phyloP scores from a whole-genome alignment of 1,140 invertebrate genomes.

The Drosophila rufa region DNA sequence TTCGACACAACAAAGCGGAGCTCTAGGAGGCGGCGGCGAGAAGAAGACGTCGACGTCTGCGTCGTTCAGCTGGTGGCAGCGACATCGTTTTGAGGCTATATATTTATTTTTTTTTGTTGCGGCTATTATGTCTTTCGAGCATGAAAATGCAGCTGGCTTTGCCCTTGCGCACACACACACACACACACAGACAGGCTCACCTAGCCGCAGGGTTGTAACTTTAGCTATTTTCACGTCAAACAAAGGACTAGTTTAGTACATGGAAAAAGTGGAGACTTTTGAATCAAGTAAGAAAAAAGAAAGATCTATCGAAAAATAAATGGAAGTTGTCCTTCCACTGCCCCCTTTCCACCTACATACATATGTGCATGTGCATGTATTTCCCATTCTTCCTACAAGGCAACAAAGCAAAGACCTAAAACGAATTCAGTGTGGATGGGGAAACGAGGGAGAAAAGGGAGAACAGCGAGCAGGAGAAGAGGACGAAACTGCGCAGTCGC shows the following conservation, averaged over 20 bases:
- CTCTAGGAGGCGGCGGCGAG: slow-evolving; percentile 29
- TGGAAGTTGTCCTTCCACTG: slow-evolving; percentile 1
- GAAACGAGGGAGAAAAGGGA: slow-evolving; percentile 8
- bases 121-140: slow-evolving; percentile 59
- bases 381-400: neutral
- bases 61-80: slow-evolving; percentile 30
- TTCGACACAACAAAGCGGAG: slow-evolving; percentile 66
- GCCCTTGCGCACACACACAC: slow-evolving; percentile 28
- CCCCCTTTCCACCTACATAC: slow-evolving; percentile 3
- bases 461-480: slow-evolving; percentile 5
- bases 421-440: slow-evolving; percentile 6
- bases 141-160: slow-evolving; percentile 73
- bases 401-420: slow-evolving; percentile 8
- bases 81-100: slow-evolving; percentile 33
- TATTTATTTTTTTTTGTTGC: slow-evolving; percentile 40
- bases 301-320: too few species aligned
- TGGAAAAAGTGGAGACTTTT: too few species aligned
- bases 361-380: neutral
- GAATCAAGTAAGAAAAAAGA: too few species aligned
- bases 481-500: slow-evolving; percentile 48
- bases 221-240: slow-evolving; percentile 20
- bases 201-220: neutral
- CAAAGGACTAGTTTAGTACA: neutral
- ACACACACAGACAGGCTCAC: slow-evolving; percentile 6
- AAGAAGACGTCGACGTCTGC: slow-evolving; percentile 1